Evolutionary conservation across 2,888 invertebrate genomes (phyloP).

Genomic region (Sinodicranocentrus sp.): DNA sequence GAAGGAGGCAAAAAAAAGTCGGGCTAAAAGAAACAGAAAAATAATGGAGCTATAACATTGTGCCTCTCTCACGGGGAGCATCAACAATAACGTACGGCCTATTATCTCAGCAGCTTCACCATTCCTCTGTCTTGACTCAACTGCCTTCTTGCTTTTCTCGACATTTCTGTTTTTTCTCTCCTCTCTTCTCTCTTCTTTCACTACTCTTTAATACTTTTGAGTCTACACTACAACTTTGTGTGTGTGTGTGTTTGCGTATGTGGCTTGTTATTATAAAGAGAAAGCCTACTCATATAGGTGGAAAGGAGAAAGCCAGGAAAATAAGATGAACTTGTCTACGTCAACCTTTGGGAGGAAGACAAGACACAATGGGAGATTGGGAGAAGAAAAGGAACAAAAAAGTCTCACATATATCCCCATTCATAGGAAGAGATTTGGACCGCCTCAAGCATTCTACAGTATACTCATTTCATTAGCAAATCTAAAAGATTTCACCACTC

Average conservation of each 20-base stretch:
- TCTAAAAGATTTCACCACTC: conserved; percentile 65
- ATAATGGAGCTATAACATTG: conserved; percentile 74
- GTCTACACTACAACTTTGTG: too few relatives aligned
- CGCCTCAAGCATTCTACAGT: conserved; percentile 56
- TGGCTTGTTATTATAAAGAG: not conserved
- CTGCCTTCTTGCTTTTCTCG: too few relatives aligned
- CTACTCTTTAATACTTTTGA: too few relatives aligned
- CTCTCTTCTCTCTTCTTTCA: conserved; percentile 13
- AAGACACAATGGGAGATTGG: conserved; percentile 36
- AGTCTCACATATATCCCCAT: not conserved
- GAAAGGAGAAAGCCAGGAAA: conserved; percentile 18
- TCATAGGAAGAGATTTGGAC: conserved; percentile 30
- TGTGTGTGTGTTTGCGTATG: too few relatives aligned
- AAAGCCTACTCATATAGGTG: not conserved
- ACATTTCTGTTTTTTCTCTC: too few relatives aligned
- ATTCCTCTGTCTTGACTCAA: conserved; percentile 20
- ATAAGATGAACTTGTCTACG: conserved; percentile 59
- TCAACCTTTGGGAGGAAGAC: conserved; percentile 53
- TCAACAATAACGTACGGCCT: conserved; percentile 75
- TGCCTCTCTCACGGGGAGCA: conserved; percentile 75
- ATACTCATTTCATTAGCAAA: conserved; percentile 66
- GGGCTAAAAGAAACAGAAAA: conserved; percentile 72
- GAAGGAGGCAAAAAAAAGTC: conserved; percentile 32
- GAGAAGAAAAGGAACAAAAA: too few relatives aligned
- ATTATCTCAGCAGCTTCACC: conserved; percentile 73